Evolutionary conservation across 2,888 invertebrate genomes (phyloP).

Genomic region (Anodontia alba): DNA sequence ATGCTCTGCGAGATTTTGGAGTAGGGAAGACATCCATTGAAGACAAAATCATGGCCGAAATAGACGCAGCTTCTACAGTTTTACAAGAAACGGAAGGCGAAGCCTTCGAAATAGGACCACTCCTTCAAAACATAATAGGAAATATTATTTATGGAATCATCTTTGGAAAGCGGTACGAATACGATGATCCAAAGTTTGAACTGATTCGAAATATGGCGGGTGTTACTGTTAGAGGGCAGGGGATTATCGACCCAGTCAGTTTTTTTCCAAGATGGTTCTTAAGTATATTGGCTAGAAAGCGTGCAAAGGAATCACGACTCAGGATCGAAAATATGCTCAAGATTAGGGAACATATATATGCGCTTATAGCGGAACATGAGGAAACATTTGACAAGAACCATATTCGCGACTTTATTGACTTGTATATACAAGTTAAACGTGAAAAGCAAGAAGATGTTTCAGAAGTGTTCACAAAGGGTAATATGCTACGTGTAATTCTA

Average conservation of each 20-base stretch:
- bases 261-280: neutral
- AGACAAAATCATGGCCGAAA: constrained; percentile 59
- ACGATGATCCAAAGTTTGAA: neutral
- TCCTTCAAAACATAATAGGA: constrained; percentile 52
- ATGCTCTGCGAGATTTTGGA: constrained; percentile 62
- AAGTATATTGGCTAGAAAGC: neutral
- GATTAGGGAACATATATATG: neutral
- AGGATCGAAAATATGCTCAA: neutral
- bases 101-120: constrained; percentile 35
- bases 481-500: constrained; percentile 44
- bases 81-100: constrained; percentile 34
- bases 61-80: constrained; percentile 38
- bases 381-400: constrained; percentile 61
- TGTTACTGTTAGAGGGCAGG: neutral
- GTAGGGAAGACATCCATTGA: constrained; percentile 65
- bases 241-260: neutral
- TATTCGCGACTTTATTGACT: constrained; percentile 52
- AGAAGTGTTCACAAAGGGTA: constrained; percentile 11
- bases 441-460: neutral
- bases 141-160: constrained; percentile 71
- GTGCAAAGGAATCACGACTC: neutral
- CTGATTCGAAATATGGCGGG: neutral
- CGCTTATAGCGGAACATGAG: constrained; percentile 53
- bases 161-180: constrained; percentile 60
- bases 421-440: constrained; percentile 6